These are phyloP conservation scores for Nothobranchius furzeri DNA, from an alignment of 2,113 vertebrate species.

Conservation along the genomic window DNA sequence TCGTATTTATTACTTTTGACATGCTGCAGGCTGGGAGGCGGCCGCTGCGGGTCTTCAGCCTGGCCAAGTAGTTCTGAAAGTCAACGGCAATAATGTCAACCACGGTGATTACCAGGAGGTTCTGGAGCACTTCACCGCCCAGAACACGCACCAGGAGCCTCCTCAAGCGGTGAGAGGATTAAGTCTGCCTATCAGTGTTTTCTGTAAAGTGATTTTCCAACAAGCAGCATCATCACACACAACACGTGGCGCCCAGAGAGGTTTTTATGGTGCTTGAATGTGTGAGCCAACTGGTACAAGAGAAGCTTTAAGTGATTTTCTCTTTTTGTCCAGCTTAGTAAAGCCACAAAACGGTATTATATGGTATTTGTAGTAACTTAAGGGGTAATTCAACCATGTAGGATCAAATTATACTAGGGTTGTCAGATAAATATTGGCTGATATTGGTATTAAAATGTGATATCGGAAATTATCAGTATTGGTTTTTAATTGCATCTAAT, in stretches of 20 bases:
- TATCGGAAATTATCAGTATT: too few relatives aligned
- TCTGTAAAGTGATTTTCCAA: neutral
- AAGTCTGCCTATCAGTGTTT: neutral
- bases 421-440: too few relatives aligned
- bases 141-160: conserved; percentile 80
- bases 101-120: conserved; percentile 83
- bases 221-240: neutral
- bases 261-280: neutral
- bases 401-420: neutral
- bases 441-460: too few relatives aligned
- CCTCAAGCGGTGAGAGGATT: conserved; percentile 49
- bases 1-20: conserved; percentile 23
- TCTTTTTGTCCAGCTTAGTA: conserved; percentile 1
- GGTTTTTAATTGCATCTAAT: too few relatives aligned
- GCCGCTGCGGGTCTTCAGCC: conserved; percentile 88
- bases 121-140: conserved; percentile 90
- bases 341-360: neutral
- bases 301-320: neutral
- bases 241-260: neutral
- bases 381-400: conserved; percentile 1
- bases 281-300: neutral
- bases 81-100: conserved; percentile 87
- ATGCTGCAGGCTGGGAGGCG: conserved; percentile 85
- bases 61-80: conserved; percentile 93
- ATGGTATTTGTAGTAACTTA: neutral